Evolutionary conservation across 2,888 invertebrate species (phyloP), one percentile per base, ranked within the genome.

Genomic region (Diogma glabrata): DNA sequence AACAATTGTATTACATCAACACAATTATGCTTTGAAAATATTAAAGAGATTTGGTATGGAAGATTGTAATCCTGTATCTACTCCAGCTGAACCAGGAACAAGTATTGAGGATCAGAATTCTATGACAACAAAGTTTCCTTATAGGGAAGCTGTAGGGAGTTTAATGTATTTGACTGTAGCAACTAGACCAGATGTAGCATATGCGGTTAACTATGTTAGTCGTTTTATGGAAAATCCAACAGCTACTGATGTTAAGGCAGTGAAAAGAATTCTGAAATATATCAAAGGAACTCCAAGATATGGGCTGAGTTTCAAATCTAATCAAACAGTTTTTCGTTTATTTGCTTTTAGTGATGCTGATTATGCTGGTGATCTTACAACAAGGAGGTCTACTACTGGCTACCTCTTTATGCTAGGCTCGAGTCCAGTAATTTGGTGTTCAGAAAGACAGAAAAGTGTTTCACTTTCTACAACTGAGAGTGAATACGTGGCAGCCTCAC

Each of bases 341-440:
- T 17, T 9, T 23, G 52, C 56, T 20, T 57, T 52, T 33, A 53
- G 55, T 12, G 57, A 57, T 50, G 54, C 58, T 8, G 57, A 57
- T 52, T 57, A 55, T 51, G 57, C 55, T 51, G 54, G 57, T 5
- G 53, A 57, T 36, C 30, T 49, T 6, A 49, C 47, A 19, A 56
- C 56, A 12, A 50, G 57, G 53, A 51, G 53, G 20, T 59, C 59
- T 30, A 59, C 57, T 3, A 51, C 53, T 53, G 59, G 57, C 8
- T 55, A 54, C 36, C 52, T 60, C 12, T 57, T 58, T 50, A 24
- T 54, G 30, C 52, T 58, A 17, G 53, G 57, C 22, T 56, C 55
- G 14, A 59, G 60, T 23, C 51, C 58, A 1, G 56, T 65, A 1
- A 62, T 64, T 51, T 56, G 16, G 14, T 4, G 38, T 10, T 38